Base-by-base conservation (phyloP, 2,113 vertebrate species). In the Mormyrus iriodes region DNA sequence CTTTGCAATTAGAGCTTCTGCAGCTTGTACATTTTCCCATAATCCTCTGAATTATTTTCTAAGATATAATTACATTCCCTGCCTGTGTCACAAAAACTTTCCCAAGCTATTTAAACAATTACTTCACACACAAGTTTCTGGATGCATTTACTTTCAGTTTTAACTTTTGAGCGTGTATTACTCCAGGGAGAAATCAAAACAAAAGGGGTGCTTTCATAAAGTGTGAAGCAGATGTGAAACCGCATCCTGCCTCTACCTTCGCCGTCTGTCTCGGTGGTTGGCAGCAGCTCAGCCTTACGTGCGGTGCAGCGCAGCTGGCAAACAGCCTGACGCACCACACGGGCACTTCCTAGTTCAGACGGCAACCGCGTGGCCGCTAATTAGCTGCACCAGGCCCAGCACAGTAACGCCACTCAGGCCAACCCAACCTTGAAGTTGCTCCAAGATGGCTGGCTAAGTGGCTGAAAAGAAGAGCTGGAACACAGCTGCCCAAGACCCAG, bases 151-250 rank as follows among this genome's bases (percentile, higher is more conserved):
- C 13, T 58, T 21, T 8, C 35, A 55, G 79, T 13, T 87, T 46
- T 84, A 84, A 61, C 44, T 15, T 7, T n/a, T 8, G 46, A n/a
- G 27, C 42, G 44, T 27, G 35, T 58, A 53, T 89, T 83, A 55
- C 90, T 92, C 92, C 89, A 12, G 89, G 92, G 92, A 93, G 91
- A 31, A 55, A 15, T 61, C 35, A 10, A 88, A 89, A 88, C 93
- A 94, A 93, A 94, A 93, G 93, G 92, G 92, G 90, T 92, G 92
- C 89, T 93, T 91, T 92, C 92, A 76, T 35, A 55, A 31, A 55
- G 31, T 42, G 39, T 0, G 19, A 87, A 88, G 90, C 94, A 95
- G 94, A 94, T 94, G 94, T 92, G 94, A 91, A 92, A 91, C 55
- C 24, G 90, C 89, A 87, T 27, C 49, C 51, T 46, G 39, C 31